Base-by-base conservation (phyloP, 2,888 invertebrate genomes). In the Cristatella mucedo region DNA sequence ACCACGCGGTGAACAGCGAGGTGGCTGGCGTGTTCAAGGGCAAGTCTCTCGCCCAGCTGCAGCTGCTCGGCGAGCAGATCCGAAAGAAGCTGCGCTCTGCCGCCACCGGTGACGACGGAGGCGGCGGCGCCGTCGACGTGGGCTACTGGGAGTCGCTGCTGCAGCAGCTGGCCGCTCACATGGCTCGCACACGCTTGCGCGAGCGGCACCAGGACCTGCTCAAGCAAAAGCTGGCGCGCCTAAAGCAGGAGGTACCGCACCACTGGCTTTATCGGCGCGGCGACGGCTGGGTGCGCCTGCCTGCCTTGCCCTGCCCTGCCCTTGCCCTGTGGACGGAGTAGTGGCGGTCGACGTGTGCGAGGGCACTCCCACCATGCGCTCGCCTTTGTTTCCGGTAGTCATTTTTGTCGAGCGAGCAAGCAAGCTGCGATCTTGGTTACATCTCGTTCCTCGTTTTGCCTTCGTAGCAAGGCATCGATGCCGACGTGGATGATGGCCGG, bases 101-200 rank as follows among this genome's bases (percentile, higher is more conserved):
- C 9, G 29, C 36, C 33, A n/a, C 9, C 13, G n/a, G 11, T 34
- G 7, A 7, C 38, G 39, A n/a, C n/a, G n/a, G n/a, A 46, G 31
- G 31, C 6, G 76, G 76, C 32, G 87, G 84, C 67, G 89, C 87
- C 13, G 78, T 91, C 33, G 95, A 95, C 69, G 80, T 93, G 46
- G 85, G 86, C 33, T 97, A 93, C 68, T 97, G 95, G 95, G 95
- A 97, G 70, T 84, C 85, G 34, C 68, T 97, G 47, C 71, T 91
- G 24, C 84, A 84, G n/a, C 87, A 91, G 63, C 71, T 97, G 7
- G 87, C 86, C 75, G 91, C 89, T 4, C 86, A 89, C 66, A 85
- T 85, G 78, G 84, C 91, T 0, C 74, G 87, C 53, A 86, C 89
- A 1, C 73, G 93, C 22, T 73, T 97, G 9, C 72, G 85, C 40